Evolutionary conservation across 2,888 invertebrate species (phyloP).

Genomic region (Metalampra italica): DNA sequence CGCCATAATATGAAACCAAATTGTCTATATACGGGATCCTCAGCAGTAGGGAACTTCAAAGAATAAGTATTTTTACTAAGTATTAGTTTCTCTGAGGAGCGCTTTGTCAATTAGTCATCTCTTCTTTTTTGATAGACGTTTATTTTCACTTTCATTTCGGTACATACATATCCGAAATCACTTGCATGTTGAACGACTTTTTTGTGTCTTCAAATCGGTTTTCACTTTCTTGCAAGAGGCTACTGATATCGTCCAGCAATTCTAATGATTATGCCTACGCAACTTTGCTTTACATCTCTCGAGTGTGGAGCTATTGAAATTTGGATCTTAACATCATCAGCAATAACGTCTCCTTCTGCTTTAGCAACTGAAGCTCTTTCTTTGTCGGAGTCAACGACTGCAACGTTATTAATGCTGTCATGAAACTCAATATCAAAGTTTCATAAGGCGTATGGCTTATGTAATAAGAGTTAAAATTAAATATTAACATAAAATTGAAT

Average conservation of each 20-base stretch:
- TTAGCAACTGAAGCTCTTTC: neutral
- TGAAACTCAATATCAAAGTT: neutral
- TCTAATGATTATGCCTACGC: slow-evolving; percentile 1
- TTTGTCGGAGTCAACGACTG: neutral
- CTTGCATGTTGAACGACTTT: neutral
- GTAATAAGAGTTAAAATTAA: neutral
- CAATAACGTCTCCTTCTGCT: neutral
- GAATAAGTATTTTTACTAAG: too few relatives aligned
- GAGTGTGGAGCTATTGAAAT: neutral
- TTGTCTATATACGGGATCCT: too few relatives aligned
- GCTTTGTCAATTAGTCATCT: too few relatives aligned
- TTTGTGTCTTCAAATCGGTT: slow-evolving; percentile 9
- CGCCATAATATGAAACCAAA: too few relatives aligned
- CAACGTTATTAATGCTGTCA: neutral
- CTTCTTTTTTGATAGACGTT: too few relatives aligned
- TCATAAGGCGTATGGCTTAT: neutral
- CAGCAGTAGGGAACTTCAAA: too few relatives aligned
- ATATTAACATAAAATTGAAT: neutral
- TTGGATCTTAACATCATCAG: neutral
- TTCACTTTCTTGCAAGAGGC: slow-evolving; percentile 11
- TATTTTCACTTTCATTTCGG: slow-evolving; percentile 1
- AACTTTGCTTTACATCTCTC: neutral
- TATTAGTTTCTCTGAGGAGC: too few relatives aligned
- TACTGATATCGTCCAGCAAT: slow-evolving; percentile 6
- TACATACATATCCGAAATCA: neutral